Conservation (phyloP, 2,888 invertebrate genomes). For the Mimumesa dahlbomi region DNA sequence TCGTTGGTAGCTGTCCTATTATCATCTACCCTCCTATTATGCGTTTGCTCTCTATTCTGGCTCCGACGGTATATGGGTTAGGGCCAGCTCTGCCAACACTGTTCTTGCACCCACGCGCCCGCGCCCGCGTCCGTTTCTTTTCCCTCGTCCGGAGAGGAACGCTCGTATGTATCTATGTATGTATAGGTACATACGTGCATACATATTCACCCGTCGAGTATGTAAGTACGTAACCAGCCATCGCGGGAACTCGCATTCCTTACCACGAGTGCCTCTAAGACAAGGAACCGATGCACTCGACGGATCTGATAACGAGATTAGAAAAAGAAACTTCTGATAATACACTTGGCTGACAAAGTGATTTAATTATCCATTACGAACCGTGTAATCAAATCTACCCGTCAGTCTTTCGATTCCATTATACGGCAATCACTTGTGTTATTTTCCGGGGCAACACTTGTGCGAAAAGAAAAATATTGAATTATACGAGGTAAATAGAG, state of each 20-base stretch:
- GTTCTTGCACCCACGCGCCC: conserved; percentile 66
- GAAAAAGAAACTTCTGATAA: no score
- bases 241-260: background rate
- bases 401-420: no score
- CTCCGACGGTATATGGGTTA: conserved; percentile 75
- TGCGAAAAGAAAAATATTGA: no score
- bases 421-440: no score
- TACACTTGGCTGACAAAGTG: no score
- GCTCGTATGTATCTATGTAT: conserved; percentile 31
- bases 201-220: conserved; percentile 1
- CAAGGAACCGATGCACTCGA: background rate
- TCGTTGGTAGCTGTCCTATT: conserved; percentile 25
- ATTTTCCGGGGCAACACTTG: no score
- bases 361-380: no score
- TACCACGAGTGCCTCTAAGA: no score
- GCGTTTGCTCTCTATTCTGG: conserved; percentile 72
- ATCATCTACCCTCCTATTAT: conserved; percentile 56
- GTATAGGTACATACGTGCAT: conserved; percentile 15
- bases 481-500: no score
- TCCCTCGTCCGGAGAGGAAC: conserved; percentile 42
- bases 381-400: no score
- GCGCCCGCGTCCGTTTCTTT: conserved; percentile 46
- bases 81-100: conserved; percentile 75
- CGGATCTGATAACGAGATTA: background rate
- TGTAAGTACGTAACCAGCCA: conserved; percentile 4